Conservation (phyloP, 2,797 vertebrate genomes). For the Euthynnus affinis region DNA sequence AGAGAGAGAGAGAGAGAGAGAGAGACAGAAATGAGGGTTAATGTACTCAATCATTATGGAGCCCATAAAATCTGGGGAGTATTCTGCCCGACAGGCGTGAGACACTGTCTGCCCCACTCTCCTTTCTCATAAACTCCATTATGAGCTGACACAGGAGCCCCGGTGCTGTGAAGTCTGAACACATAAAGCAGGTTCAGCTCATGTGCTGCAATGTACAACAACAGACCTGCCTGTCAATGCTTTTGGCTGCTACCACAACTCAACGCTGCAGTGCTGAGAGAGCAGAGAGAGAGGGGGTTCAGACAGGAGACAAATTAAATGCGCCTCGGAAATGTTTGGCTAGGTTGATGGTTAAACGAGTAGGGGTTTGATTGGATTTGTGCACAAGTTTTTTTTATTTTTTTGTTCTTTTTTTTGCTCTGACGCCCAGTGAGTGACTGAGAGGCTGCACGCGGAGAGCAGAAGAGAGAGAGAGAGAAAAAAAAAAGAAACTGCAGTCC, state of each 20-base stretch:
- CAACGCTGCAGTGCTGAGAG: conserved; percentile 43
- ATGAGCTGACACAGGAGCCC: conserved; percentile 13
- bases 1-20: background rate
- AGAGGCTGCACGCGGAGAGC: conserved; percentile 36
- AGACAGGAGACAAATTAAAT: conserved; percentile 61
- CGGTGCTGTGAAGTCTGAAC: conserved; percentile 24
- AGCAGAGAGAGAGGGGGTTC: conserved; percentile 49
- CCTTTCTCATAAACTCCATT: conserved; percentile 41
- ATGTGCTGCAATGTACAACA: conserved; percentile 30
- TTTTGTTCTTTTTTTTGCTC: no score
- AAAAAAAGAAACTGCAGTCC: conserved; percentile 29
- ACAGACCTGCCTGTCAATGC: conserved; percentile 46
- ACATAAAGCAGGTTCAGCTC: conserved; percentile 43
- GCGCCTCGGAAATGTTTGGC: conserved; percentile 60
- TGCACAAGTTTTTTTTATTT: conserved; percentile 29
- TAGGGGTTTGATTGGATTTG: conserved; percentile 64
- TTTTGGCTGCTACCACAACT: conserved; percentile 49
- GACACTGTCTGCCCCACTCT: conserved; percentile 14
- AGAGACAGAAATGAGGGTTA: conserved; percentile 27
- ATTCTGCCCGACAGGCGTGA: conserved; percentile 34
- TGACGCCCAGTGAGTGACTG: conserved; percentile 47
- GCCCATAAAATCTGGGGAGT: conserved; percentile 29
- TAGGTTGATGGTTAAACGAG: conserved; percentile 55
- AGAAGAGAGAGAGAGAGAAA: conserved; percentile 6
- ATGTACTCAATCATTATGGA: conserved; percentile 39